Evolutionary conservation across 1,140 invertebrate genomes (phyloP).

Genomic region (Eumaeus atala): DNA sequence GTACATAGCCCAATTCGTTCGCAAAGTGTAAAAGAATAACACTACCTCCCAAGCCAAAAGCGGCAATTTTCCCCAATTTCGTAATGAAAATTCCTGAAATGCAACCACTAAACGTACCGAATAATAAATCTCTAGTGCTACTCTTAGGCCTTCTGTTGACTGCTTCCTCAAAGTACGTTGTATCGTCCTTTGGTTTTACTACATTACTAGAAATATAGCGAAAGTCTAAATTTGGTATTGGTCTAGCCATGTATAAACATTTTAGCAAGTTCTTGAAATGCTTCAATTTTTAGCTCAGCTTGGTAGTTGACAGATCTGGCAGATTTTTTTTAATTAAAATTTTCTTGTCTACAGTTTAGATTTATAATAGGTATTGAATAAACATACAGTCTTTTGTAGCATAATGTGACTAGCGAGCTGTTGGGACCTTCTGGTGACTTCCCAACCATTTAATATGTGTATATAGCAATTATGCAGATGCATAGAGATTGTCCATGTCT

Average conservation of each 20-base stretch:
- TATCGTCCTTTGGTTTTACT: slow-evolving; percentile 30
- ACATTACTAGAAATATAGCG: slow-evolving; percentile 31
- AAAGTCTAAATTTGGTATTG: slow-evolving; percentile 41
- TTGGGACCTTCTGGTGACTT: too few species aligned
- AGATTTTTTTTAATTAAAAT: too few species aligned
- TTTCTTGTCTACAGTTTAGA: too few species aligned
- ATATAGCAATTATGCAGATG: too few species aligned
- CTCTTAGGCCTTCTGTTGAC: slow-evolving; percentile 35
- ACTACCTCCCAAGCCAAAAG: slow-evolving; percentile 89
- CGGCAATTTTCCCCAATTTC: slow-evolving; percentile 91
- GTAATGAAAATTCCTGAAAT: slow-evolving; percentile 64
- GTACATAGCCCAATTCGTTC: slow-evolving; percentile 90
- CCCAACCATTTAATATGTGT: too few species aligned
- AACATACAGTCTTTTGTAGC: too few species aligned
- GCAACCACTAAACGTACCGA: slow-evolving; percentile 49
- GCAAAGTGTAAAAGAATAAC: slow-evolving; percentile 92
- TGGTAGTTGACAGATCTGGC: too few species aligned
- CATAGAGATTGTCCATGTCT: too few species aligned
- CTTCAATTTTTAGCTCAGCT: too few species aligned
- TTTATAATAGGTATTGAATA: too few species aligned
- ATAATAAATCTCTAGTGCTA: slow-evolving; percentile 36
- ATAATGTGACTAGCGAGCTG: too few species aligned
- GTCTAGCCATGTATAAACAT: slow-evolving; percentile 38
- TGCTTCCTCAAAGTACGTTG: slow-evolving; percentile 30
- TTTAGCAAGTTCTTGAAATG: background rate